A percentile compares a stretch with the other conserved stretches of the same genome.
Evolutionary conservation across 2,888 invertebrate genomes (phyloP).

Genomic region (Campoplex capitator): DNA sequence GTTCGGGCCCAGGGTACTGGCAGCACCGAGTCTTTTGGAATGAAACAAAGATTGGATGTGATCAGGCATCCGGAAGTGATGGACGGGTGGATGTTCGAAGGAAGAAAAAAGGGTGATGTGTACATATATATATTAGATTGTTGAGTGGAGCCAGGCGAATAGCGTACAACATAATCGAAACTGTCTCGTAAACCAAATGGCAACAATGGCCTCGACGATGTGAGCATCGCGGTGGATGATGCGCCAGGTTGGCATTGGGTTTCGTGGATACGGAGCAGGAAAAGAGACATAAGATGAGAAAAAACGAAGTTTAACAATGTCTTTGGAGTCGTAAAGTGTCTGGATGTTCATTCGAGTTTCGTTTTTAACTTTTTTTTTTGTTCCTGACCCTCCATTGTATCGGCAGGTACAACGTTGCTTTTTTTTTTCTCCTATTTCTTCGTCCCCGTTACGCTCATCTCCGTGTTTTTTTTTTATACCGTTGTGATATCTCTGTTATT

Average conservation of each 20-base stretch:
- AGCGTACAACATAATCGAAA: constrained; percentile 69
- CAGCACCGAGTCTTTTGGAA: constrained; percentile 23
- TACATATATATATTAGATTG: neutral
- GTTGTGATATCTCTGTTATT: constrained; percentile 63
- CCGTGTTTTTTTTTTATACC: too few relatives aligned
- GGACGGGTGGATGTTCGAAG: constrained; percentile 65
- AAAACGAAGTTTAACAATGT: constrained; percentile 57
- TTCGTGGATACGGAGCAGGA: constrained; percentile 4
- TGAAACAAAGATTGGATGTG: constrained; percentile 81
- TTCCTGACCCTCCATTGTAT: constrained; percentile 28
- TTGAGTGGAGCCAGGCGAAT: neutral
- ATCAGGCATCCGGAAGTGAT: constrained; percentile 82
- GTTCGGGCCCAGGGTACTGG: constrained; percentile 10
- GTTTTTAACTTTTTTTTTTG: constrained; percentile 20
- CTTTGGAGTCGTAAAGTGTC: constrained; percentile 72
- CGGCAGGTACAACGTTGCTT: constrained; percentile 24
- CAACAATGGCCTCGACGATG: constrained; percentile 75
- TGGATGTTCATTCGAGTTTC: constrained; percentile 55
- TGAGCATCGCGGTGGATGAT: constrained; percentile 72
- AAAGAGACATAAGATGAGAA: constrained; percentile 44
- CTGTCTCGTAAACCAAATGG: constrained; percentile 78
- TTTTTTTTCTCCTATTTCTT: neutral
- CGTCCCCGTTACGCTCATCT: constrained; percentile 40
- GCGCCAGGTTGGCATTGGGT: constrained; percentile 29
- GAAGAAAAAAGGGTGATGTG: neutral